These are phyloP conservation scores for Psilopogon haemacephalus DNA, from an alignment of 2,113 vertebrate genomes.

Conservation along the genomic window DNA sequence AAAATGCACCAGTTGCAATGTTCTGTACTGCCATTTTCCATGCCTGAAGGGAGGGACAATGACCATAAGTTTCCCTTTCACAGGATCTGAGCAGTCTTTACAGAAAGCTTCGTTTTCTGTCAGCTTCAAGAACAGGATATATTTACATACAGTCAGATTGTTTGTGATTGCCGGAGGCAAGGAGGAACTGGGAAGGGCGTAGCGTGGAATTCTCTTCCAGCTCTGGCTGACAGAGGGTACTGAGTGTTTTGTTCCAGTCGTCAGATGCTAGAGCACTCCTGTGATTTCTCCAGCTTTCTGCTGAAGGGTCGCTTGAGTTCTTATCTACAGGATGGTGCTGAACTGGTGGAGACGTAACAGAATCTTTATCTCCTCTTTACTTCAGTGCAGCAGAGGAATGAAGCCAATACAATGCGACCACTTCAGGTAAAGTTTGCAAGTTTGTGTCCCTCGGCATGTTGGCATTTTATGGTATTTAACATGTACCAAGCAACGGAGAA, in stretches of 20 bases:
- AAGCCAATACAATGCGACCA: not conserved
- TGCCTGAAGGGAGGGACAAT: not conserved
- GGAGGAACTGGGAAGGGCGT: not conserved
- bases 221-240: slow-evolving; percentile 41
- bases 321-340: slow-evolving; percentile 35
- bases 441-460: not conserved
- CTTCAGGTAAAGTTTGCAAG: not conserved
- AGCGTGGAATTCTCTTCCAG: slow-evolving; percentile 25
- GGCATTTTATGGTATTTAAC: not conserved
- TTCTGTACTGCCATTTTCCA: not conserved
- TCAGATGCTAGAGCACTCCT: not conserved
- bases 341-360: slow-evolving; percentile 5
- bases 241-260: slow-evolving; percentile 54
- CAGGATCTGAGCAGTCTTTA: not conserved
- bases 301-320: slow-evolving; percentile 43
- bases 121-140: not conserved
- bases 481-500: not conserved
- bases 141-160: slow-evolving; percentile 27
- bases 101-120: not conserved
- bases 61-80: not conserved
- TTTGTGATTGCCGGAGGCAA: slow-evolving; percentile 19
- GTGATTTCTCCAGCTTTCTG: slow-evolving; percentile 55
- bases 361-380: slow-evolving; percentile 24
- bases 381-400: slow-evolving; percentile 14
- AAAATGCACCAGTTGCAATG: not conserved